These are phyloP conservation scores for Diphyllodes magnificus DNA, from an alignment of 2,113 vertebrate genomes.

Conservation along the genomic window DNA sequence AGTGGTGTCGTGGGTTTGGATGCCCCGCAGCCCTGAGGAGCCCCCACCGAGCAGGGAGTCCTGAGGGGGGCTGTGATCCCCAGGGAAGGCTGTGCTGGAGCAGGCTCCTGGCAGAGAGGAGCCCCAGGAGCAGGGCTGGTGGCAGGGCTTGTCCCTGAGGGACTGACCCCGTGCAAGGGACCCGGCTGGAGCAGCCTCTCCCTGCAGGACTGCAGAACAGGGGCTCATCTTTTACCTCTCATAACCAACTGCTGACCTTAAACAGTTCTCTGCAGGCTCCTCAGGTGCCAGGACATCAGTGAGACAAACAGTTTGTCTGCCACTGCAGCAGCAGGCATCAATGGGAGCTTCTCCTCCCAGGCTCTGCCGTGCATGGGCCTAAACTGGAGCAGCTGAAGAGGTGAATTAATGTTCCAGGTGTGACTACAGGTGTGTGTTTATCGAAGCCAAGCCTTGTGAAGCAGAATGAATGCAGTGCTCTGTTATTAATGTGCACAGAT, in stretches of 20 bases:
- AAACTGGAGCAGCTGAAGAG: not conserved
- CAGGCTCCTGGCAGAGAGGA: not conserved
- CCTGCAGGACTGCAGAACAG: not conserved
- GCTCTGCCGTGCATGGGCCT: not conserved
- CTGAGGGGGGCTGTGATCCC: too few relatives aligned
- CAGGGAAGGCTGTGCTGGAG: not conserved
- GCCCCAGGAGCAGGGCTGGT: not conserved
- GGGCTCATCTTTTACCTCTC: not conserved
- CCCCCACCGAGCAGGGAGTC: fast-evolving
- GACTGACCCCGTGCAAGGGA: not conserved
- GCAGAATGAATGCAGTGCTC: not conserved
- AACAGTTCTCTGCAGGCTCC: not conserved
- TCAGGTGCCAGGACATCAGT: not conserved
- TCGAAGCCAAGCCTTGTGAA: not conserved
- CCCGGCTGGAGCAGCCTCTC: not conserved
- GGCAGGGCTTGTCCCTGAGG: not conserved
- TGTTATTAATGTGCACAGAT: not conserved
- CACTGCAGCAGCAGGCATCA: not conserved
- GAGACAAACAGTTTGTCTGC: not conserved
- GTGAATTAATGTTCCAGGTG: not conserved
- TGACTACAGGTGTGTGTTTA: not conserved
- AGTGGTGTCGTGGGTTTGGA: fast-evolving
- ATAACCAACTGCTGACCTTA: not conserved
- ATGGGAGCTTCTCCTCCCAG: not conserved
- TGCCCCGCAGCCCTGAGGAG: not conserved